These are phyloP conservation scores for Drosophila elegans DNA, from an alignment of 1,140 invertebrate species.

Conservation along the genomic window DNA sequence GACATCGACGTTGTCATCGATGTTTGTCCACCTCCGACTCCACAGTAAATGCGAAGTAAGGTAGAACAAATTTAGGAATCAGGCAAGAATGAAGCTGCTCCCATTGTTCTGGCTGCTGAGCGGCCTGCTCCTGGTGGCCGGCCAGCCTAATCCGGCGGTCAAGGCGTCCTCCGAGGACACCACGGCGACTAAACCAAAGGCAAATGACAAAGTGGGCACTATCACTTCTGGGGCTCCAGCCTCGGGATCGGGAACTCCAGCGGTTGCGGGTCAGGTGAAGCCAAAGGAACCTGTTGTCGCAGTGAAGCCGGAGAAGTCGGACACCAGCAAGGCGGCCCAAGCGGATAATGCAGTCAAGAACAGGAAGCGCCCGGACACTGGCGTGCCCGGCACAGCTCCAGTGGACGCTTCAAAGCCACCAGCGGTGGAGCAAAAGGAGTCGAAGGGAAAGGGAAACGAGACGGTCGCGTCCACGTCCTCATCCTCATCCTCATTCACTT, in stretches of 20 bases:
- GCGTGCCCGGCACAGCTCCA: background rate
- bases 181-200: background rate
- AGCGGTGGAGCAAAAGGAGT: background rate
- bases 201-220: background rate
- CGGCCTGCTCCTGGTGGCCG: slow-evolving; percentile 17
- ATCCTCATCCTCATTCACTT: background rate
- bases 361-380: slow-evolving; percentile 19
- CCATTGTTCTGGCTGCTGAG: slow-evolving; percentile 19
- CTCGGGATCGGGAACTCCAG: slow-evolving; percentile 5
- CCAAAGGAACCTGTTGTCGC: background rate
- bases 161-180: slow-evolving; percentile 1
- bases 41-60: no score
- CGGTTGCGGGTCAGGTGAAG: background rate
- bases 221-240: background rate
- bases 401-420: slow-evolving; percentile 1
- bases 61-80: background rate
- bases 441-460: background rate
- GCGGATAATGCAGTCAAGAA: slow-evolving; percentile 11
- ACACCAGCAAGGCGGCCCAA: background rate
- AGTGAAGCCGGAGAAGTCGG: background rate
- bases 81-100: slow-evolving; percentile 30
- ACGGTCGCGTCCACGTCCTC: background rate
- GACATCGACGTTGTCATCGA: no score
- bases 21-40: no score
- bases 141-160: slow-evolving; percentile 1